Evolutionary conservation across 1,140 invertebrate species (phyloP), one percentile per base, ranked within the genome.

Genomic region (Cydia fagiglandana): DNA sequence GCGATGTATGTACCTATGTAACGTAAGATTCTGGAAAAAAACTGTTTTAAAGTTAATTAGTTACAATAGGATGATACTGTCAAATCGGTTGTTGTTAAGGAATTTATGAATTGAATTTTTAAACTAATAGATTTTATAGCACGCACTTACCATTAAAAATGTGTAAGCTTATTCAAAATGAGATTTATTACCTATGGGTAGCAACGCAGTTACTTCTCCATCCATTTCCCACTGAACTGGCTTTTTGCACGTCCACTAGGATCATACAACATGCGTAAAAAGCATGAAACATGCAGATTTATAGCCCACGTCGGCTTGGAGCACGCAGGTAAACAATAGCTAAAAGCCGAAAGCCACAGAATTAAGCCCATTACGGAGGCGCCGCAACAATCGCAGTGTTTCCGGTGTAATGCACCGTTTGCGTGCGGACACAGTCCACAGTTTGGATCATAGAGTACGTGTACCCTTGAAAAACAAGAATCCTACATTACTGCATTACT

Each of bases 331-430:
- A 82, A 85, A 85, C 82, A 83, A 81, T 78, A 80, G 81, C 79
- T 83, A 83, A 82, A 85, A 85, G 84, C 84, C 80, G 78, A 84
- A 84, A 85, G 81, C 84, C 82, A 76, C 84, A 79, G 80, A 85
- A 84, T 82, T 84, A 84, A 85, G 81, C 82, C 82, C 81, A 85
- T 84, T 85, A 85, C 76, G 76, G 75, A 74, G 45, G 75, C 75
- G 82, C 84, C 82, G 80, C 84, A 83, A 80, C 83, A 83, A 82
- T 84, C 79, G 80, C 76, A 77, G 75, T 79, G 79, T 79, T 76
- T 81, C 80, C 80, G 76, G 79, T 82, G 79, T 84, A 80, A 84
- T 83, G 78, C 79, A 77, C 77, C 73, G 76, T 38, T 17, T 50
- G 66, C 30, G n/a, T 34, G 64, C 30, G 24, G 64, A 28, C 38